Evolutionary conservation across 2,888 invertebrate genomes (phyloP).

Genomic region (Lithophane leautieri): DNA sequence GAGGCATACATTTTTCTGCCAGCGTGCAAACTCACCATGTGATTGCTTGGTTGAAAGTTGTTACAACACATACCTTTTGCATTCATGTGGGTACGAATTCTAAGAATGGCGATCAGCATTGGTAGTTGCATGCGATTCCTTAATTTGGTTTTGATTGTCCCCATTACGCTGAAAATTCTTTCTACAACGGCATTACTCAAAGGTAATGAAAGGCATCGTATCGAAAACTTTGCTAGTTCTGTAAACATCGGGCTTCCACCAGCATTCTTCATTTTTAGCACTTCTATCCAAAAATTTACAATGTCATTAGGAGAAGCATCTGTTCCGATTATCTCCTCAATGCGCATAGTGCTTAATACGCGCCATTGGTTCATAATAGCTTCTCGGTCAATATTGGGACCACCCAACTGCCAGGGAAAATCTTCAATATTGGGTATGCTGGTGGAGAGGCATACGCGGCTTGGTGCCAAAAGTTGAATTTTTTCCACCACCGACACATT

Average conservation of each 20-base stretch:
- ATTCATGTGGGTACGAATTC: slow-evolving; percentile 12
- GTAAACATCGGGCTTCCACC: background rate
- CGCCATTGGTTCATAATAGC: slow-evolving; percentile 1
- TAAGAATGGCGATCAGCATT: slow-evolving; percentile 13
- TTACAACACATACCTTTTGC: slow-evolving; percentile 3
- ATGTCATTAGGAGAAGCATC: too few species aligned
- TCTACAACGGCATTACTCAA: slow-evolving; percentile 3
- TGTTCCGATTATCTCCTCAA: slow-evolving; percentile 16
- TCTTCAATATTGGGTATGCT: slow-evolving; percentile 2
- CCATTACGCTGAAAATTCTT: slow-evolving; percentile 10
- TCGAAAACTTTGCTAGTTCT: background rate
- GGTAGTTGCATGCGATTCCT: slow-evolving; percentile 11
- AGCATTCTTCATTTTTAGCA: background rate
- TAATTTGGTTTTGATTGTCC: slow-evolving; percentile 5
- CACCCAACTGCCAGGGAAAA: slow-evolving; percentile 7
- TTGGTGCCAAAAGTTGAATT: background rate
- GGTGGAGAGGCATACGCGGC: background rate
- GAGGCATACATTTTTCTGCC: background rate
- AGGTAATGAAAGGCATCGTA: slow-evolving; percentile 10
- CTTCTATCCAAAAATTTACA: background rate
- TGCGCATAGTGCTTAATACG: background rate
- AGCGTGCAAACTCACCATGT: background rate
- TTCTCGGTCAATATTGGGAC: slow-evolving; percentile 4
- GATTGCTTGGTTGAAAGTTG: slow-evolving; percentile 12
- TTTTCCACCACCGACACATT: slow-evolving; percentile 11